Evolutionary conservation across 2,888 invertebrate species (phyloP).

Genomic region (Nephrotoma guestfalica): DNA sequence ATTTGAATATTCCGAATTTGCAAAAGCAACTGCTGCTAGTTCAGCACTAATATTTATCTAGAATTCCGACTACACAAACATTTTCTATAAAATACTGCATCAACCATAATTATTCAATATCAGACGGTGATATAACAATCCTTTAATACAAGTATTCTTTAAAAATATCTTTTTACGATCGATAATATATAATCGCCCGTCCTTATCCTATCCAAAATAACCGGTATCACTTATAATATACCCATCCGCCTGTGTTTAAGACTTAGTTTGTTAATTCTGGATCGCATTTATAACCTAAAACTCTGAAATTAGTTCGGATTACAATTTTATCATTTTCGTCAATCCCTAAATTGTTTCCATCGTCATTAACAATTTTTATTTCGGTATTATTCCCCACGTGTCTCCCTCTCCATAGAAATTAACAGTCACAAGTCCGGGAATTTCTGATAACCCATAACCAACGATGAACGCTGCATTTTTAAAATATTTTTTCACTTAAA

Average conservation of each 20-base stretch:
- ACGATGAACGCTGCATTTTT: not conserved
- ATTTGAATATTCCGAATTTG: too few relatives aligned
- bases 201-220: too few relatives aligned
- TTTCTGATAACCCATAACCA: not conserved
- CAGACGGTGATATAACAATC: too few relatives aligned
- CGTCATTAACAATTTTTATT: not conserved
- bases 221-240: too few relatives aligned
- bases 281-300: not conserved
- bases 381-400: not conserved
- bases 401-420: not conserved
- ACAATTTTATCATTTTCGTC: not conserved
- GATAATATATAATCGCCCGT: too few relatives aligned
- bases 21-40: not conserved
- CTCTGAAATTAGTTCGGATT: not conserved
- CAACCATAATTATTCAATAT: slow-evolving; percentile 22
- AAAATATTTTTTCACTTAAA: not conserved
- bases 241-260: not conserved
- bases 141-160: too few relatives aligned
- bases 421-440: not conserved
- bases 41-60: not conserved
- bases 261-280: not conserved
- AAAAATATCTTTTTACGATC: too few relatives aligned
- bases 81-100: not conserved
- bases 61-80: slow-evolving; percentile 6
- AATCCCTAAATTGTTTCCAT: not conserved